Base-by-base conservation (phyloP, 1,140 invertebrate genomes). In the Pollicipes pollicipes region DNA sequence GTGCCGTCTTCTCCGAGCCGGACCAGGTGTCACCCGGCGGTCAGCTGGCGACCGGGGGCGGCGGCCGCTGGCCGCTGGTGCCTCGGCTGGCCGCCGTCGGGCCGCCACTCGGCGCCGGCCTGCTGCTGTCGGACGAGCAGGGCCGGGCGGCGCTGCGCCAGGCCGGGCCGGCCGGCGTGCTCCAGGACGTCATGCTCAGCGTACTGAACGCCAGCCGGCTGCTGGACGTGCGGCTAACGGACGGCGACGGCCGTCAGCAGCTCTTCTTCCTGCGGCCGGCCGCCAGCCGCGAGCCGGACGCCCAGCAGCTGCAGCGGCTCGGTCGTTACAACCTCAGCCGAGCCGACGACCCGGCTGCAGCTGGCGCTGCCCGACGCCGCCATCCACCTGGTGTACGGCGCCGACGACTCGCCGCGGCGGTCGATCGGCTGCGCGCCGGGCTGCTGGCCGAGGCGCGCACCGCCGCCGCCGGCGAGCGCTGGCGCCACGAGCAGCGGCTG, bases 121-220 rank as follows among this genome's bases (percentile, higher is more conserved):
- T 97, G 0, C 81, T 95, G 0, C 87, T 96, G 10, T 95, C 93
- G 0, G 79, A 90, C 68, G 85, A 89, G 0, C 87, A 87, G 28
- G 79, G 79, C 37, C 88, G 88, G 70, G 85, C 90, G 26, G 45
- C 45, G 45, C 87, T 91, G 0, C 81, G 93, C 3, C 78, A 78
- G 66, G 71, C 79, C 10, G 88, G 93, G 4, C 91, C 89, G 75
- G 87, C 91, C 0, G 87, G 88, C 0, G 91, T 95, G 1, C 88
- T 94, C 0, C 90, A 92, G 78, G 91, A 95, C 77, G 90, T 96
- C 0, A 90, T 95, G 0, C 92, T 90, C 0, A 92, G 92, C 0
- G 90, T 97, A 13, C 90, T 97, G 76, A 97, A 97, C 78, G 91
- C 91, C 76, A 95, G 93, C 0, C 88, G 88, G 77, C 90, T 95